A percentile compares a stretch with the other conserved stretches of the same genome.
phyloP scores from a whole-genome alignment of 2,797 vertebrate genomes.

The Mus minutoides region DNA sequence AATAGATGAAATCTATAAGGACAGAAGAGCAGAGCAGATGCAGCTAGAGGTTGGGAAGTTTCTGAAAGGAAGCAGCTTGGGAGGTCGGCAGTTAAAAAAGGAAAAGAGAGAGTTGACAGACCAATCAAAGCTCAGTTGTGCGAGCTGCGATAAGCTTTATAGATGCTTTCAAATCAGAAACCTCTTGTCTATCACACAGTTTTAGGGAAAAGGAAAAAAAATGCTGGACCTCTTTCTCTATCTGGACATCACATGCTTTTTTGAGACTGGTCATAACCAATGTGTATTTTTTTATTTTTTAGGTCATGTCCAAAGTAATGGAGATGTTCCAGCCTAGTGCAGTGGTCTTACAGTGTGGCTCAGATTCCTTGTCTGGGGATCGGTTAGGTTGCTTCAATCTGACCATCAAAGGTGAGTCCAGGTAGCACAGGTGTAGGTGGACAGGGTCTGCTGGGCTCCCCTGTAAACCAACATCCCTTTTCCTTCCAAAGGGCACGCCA shows the following conservation, averaged over 20 bases:
- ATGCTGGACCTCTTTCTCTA: neutral
- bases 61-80: conserved; percentile 16
- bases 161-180: conserved; percentile 30
- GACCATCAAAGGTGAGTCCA: conserved; percentile 95
- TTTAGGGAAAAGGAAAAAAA: neutral
- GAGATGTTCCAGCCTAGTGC: conserved; percentile 99
- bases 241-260: neutral
- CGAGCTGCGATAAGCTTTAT: neutral
- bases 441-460: neutral
- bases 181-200: neutral
- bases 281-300: conserved; percentile 78
- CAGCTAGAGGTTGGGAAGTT: conserved; percentile 4
- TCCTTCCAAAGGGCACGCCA: conserved; percentile 92
- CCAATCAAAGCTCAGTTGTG: neutral
- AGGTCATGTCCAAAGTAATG: conserved; percentile 99
- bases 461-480: neutral
- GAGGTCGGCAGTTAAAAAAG: conserved; percentile 18
- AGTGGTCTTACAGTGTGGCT: conserved; percentile 96
- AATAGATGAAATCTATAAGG: neutral
- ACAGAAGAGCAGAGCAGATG: neutral
- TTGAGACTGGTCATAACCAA: conserved; percentile 41
- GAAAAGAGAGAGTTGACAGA: neutral
- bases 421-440: neutral
- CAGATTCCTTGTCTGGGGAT: conserved; percentile 98
- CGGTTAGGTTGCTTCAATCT: conserved; percentile 98